phyloP scores from a whole-genome alignment of 1,140 invertebrate genomes.

The Eufriesea mexicana region DNA sequence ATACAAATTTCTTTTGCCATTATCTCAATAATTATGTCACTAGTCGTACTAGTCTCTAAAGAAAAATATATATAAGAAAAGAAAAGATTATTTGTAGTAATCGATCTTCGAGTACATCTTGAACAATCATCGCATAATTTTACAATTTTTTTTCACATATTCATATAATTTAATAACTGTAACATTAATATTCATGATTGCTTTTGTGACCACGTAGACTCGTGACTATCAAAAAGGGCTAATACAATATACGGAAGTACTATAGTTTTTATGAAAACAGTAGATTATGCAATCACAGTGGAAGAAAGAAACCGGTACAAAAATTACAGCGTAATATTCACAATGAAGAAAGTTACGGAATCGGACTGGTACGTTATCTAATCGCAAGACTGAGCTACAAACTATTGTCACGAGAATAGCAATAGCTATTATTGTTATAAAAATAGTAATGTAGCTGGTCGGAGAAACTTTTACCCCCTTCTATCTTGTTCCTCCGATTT shows the following conservation, averaged over 20 bases:
- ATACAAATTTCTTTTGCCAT: background rate
- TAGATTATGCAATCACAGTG: background rate
- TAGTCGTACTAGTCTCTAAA: background rate
- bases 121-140: background rate
- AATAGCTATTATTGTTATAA: conserved; percentile 33
- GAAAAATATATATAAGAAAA: background rate
- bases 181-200: background rate
- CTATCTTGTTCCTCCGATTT: background rate
- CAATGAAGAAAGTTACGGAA: conserved; percentile 26
- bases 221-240: conserved; percentile 9
- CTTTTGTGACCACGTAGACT: background rate
- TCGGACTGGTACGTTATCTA: conserved; percentile 26
- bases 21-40: background rate
- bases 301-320: background rate
- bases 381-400: conserved; percentile 2
- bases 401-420: background rate
- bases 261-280: background rate
- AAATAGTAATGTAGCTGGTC: conserved; percentile 29
- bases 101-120: background rate
- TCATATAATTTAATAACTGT: background rate
- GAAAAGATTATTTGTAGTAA: background rate
- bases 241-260: conserved; percentile 23
- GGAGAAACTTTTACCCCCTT: conserved; percentile 28
- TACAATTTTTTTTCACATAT: no score
- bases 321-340: background rate